These are phyloP conservation scores for Lates calcarifer DNA, from an alignment of 2,113 vertebrate species.

Conservation along the genomic window DNA sequence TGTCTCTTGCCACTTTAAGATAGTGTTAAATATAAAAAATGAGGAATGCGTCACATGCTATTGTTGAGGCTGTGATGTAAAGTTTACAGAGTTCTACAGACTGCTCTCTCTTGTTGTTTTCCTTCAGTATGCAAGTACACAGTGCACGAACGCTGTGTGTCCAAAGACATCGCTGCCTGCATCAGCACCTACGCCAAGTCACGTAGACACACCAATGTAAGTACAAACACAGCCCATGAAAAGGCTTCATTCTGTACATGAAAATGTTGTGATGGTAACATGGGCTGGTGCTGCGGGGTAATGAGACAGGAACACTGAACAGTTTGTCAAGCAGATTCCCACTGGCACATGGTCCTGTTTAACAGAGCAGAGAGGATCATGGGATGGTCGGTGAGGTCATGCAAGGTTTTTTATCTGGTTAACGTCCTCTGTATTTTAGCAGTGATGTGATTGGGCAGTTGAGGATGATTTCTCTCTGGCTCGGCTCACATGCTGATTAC, in stretches of 20 bases:
- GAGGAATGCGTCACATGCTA: too few relatives aligned
- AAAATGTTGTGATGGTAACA: neutral
- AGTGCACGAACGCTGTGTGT: slow-evolving; percentile 93
- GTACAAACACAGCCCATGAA: slow-evolving; percentile 60
- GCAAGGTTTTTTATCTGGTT: neutral
- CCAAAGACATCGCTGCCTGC: slow-evolving; percentile 93
- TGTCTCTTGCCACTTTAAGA: too few relatives aligned
- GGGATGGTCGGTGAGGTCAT: slow-evolving; percentile 22
- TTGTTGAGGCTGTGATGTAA: neutral
- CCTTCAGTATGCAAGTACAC: slow-evolving; percentile 95
- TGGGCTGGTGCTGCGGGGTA: neutral
- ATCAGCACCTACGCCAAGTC: slow-evolving; percentile 95
- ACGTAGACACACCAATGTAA: slow-evolving; percentile 89
- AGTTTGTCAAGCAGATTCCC: neutral
- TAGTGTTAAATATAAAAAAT: neutral
- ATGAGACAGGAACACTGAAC: slow-evolving; percentile 6
- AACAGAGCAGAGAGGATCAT: slow-evolving; percentile 8
- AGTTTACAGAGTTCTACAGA: too few relatives aligned
- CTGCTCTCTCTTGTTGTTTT: neutral
- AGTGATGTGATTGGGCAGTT: slow-evolving; percentile 6
- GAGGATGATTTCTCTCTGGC: slow-evolving; percentile 8
- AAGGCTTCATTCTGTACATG: slow-evolving; percentile 5
- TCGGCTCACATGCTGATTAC: slow-evolving; percentile 22
- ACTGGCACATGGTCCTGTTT: slow-evolving; percentile 2
- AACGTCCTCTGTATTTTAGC: slow-evolving; percentile 8